These are phyloP conservation scores for Acleris literana DNA, from an alignment of 2,888 invertebrate genomes.

Conservation along the genomic window DNA sequence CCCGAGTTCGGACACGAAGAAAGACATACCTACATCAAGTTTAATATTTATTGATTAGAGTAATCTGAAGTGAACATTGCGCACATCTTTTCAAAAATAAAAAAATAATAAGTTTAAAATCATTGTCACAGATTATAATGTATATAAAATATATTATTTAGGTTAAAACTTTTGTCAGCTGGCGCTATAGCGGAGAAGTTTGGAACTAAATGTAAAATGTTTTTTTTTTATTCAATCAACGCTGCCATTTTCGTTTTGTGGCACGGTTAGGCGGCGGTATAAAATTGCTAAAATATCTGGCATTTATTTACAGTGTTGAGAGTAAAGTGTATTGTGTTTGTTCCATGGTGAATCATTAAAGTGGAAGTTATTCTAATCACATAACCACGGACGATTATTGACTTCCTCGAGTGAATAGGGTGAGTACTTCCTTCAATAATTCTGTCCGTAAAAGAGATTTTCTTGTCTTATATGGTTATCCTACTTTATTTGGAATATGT, in stretches of 20 bases:
- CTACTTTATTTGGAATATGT: not conserved
- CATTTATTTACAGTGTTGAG: constrained; percentile 56
- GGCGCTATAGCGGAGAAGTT: constrained; percentile 37
- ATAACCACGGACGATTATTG: constrained; percentile 61
- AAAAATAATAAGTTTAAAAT: no score
- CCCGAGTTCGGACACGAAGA: no score
- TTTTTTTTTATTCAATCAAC: constrained; percentile 49
- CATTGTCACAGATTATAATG: no score
- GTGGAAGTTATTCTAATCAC: constrained; percentile 54
- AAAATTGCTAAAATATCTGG: constrained; percentile 57
- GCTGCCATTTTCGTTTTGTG: constrained; percentile 84
- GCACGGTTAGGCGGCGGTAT: constrained; percentile 74
- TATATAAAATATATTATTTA: no score
- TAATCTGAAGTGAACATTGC: no score
- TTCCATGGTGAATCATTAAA: constrained; percentile 51
- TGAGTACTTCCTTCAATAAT: constrained; percentile 72
- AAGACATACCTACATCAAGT: no score
- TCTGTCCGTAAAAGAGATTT: constrained; percentile 50
- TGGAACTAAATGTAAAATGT: constrained; percentile 40
- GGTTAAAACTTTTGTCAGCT: constrained; percentile 13
- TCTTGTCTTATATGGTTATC: constrained; percentile 38
- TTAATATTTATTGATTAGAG: no score
- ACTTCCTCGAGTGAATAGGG: constrained; percentile 75
- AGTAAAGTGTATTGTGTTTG: constrained; percentile 54
- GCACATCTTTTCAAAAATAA: no score